A percentile compares a stretch with the other conserved stretches of the same genome.
These are phyloP conservation scores for Polymixis flavicincta DNA, from an alignment of 2,888 invertebrate genomes.

Conservation along the genomic window DNA sequence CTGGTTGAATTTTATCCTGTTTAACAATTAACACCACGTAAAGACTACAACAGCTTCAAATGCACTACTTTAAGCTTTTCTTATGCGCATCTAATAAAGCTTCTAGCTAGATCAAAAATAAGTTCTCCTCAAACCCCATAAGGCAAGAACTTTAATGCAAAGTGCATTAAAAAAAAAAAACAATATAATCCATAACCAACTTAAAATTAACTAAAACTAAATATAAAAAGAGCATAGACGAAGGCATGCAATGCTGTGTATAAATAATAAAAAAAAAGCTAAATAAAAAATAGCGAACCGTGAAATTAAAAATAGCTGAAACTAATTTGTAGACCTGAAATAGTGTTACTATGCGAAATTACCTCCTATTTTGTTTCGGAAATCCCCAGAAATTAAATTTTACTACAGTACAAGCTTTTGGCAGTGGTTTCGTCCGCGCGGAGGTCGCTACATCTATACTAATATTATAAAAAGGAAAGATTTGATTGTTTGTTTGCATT, in stretches of 20 bases:
- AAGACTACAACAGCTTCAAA: conserved; percentile 23
- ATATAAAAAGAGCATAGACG: conserved; percentile 66
- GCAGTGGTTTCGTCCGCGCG: too few species aligned
- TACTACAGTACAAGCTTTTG: too few species aligned
- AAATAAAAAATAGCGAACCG: conserved; percentile 39
- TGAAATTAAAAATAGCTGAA: conserved; percentile 11
- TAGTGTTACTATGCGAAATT: neutral
- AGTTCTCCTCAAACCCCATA: neutral
- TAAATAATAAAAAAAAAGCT: conserved; percentile 40
- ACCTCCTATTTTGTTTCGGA: neutral
- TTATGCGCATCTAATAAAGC: neutral
- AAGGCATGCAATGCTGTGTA: conserved; percentile 71
- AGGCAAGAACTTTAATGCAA: conserved; percentile 9
- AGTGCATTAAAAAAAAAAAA: conserved; percentile 21
- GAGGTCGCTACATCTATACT: too few species aligned
- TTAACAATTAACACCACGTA: conserved; percentile 47
- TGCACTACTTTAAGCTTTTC: conserved; percentile 22
- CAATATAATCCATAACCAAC: conserved; percentile 48
- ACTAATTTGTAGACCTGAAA: conserved; percentile 5
- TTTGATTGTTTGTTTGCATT: too few species aligned
- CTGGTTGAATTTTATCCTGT: too few species aligned
- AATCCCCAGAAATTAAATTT: neutral
- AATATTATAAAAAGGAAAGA: too few species aligned
- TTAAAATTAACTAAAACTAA: conserved; percentile 63
- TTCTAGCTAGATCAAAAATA: neutral